Evolutionary conservation across 2,888 invertebrate species (phyloP).

Genomic region (Junonia oenone): DNA sequence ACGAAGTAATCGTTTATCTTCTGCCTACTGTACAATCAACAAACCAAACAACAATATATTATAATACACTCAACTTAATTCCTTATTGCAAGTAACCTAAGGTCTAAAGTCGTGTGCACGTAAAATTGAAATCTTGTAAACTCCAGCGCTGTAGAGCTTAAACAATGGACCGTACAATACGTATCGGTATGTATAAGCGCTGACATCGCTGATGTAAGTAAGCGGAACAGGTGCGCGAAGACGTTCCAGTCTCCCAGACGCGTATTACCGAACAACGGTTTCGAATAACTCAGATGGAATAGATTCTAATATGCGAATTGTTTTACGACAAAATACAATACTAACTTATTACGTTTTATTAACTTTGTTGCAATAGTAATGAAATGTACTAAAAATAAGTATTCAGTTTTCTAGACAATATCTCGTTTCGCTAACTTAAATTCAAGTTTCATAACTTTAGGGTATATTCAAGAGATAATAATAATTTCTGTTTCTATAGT

Average conservation of each 20-base stretch:
- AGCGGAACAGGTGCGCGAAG: conserved; percentile 21
- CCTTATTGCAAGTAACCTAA: not conserved
- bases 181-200: conserved; percentile 14
- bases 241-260: conserved; percentile 7
- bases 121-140: conserved; percentile 8
- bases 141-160: conserved; percentile 9
- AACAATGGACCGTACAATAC: conserved; percentile 21
- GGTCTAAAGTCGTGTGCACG: not conserved
- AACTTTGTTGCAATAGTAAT: not conserved
- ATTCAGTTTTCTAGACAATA: not conserved
- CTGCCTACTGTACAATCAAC: conserved; percentile 8
- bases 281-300: not conserved
- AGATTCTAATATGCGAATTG: not conserved
- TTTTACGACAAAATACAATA: not conserved
- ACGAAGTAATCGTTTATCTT: conserved; percentile 24
- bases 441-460: no score
- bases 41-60: conserved; percentile 5
- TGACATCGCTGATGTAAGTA: conserved; percentile 18
- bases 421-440: not conserved
- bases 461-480: no score
- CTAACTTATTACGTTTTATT: not conserved
- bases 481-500: no score
- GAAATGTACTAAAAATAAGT: not conserved
- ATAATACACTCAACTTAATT: not conserved
- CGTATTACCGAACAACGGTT: conserved; percentile 16